Evolutionary conservation across 2,888 invertebrate species (phyloP), one percentile per base, ranked within the genome.

Genomic region (Tetragonula carbonaria): DNA sequence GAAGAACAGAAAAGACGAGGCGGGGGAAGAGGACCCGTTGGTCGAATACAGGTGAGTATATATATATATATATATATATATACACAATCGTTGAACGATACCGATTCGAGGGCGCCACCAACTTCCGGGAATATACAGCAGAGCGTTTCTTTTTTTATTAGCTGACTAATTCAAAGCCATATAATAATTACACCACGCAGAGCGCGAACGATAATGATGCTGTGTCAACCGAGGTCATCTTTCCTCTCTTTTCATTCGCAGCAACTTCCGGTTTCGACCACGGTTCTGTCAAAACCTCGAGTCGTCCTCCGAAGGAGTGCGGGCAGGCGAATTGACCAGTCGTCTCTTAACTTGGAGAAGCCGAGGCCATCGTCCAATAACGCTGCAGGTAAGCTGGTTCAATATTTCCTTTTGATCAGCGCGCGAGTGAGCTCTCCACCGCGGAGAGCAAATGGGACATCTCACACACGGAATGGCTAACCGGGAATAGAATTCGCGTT

Each of bases 311-410:
- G 89, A 88, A 65, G 91, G 89, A 79, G 90, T 93, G 83, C 92
- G 91, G 80, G 91, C 94, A 16, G 93, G 92, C 28, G 93, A 94
- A 86, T 88, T 93, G 78, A 92, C 93, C 71, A 92, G 93, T 23
- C 91, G 93, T 70, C 91, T 94, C 67, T 90, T 93, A 76, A 91
- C 91, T 76, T 93, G 93, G 93, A 91, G 91, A 67, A 92, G 91
- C 86, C 91, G 91, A 80, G 91, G 71, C 71, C 81, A 82, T 78
- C 87, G 84, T 4, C 81, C 80, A 53, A 78, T 87, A 72, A 71
- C 82, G 72, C 45, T 80, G 50, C 88, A 90, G 89, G 90, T 88
- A 81, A 87, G 90, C 62, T 50, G 59, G 62, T 67, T 74, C 76
- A 67, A 65, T 66, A 77, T 79, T 79, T 74, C 76, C 77, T 66